phyloP scores from a whole-genome alignment of 2,797 vertebrate species.

The Micrastur ruficollis region DNA sequence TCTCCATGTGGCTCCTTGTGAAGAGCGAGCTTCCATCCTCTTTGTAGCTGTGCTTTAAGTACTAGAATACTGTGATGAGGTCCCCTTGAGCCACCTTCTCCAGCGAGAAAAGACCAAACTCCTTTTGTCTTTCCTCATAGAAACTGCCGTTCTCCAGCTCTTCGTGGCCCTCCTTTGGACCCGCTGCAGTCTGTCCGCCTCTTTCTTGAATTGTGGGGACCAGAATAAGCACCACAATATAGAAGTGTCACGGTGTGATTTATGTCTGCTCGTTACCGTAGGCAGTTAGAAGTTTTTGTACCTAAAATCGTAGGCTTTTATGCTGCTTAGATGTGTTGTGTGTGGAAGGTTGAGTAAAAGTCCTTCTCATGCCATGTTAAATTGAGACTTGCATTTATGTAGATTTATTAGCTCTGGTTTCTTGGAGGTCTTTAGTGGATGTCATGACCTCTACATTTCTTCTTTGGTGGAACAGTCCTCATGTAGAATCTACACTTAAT shows the following conservation, averaged over 20 bases:
- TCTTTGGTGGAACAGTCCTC: neutral
- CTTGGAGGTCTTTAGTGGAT: neutral
- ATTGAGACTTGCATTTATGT: neutral
- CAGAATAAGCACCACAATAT: neutral
- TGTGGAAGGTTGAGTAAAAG: neutral
- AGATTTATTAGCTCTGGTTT: neutral
- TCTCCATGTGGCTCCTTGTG: neutral
- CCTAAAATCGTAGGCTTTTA: neutral
- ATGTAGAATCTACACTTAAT: neutral
- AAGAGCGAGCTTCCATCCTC: neutral
- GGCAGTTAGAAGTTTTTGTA: neutral
- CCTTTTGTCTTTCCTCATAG: neutral
- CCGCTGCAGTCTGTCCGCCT: neutral
- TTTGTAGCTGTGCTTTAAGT: neutral
- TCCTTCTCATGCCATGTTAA: neutral
- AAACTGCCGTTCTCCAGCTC: neutral
- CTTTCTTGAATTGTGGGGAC: neutral
- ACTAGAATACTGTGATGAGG: neutral
- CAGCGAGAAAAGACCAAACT: neutral
- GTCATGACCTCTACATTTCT: neutral
- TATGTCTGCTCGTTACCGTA: neutral
- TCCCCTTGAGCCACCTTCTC: neutral
- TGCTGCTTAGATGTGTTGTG: accelerated
- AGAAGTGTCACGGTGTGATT: neutral
- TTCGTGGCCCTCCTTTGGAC: neutral